Evolutionary conservation across 2,888 invertebrate species (phyloP).

Genomic region (Lapara coniferarum): DNA sequence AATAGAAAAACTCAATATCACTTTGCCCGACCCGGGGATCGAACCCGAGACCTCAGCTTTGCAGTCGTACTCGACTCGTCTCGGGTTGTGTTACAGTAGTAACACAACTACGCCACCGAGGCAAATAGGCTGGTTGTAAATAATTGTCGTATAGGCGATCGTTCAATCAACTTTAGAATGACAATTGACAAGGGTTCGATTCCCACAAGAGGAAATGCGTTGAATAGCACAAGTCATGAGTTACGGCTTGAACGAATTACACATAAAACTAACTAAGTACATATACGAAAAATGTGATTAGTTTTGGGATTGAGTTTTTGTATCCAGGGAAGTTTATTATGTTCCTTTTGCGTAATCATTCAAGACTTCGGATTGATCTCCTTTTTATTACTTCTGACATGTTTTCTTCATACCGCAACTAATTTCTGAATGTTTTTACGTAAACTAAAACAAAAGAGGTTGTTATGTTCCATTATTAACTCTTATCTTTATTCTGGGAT

Average conservation of each 20-base stretch:
- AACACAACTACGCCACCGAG: too few relatives aligned
- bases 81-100: too few relatives aligned
- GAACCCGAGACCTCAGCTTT: too few relatives aligned
- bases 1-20: too few relatives aligned
- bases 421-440: not conserved
- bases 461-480: not conserved
- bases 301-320: not conserved
- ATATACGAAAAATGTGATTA: constrained; percentile 5
- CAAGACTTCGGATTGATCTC: not conserved
- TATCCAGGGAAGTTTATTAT: not conserved
- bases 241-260: not conserved
- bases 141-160: too few relatives aligned
- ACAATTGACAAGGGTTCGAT: too few relatives aligned
- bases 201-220: too few relatives aligned
- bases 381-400: not conserved
- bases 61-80: too few relatives aligned
- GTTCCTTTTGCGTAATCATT: constrained; percentile 3
- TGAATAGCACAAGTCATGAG: not conserved
- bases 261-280: not conserved
- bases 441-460: not conserved
- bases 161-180: too few relatives aligned
- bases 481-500: not conserved
- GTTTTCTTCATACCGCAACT: constrained; percentile 1
- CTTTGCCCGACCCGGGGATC: too few relatives aligned
- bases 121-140: too few relatives aligned